These are phyloP conservation scores for Eupithecia pulchellata DNA, from an alignment of 2,888 invertebrate species.

Conservation along the genomic window DNA sequence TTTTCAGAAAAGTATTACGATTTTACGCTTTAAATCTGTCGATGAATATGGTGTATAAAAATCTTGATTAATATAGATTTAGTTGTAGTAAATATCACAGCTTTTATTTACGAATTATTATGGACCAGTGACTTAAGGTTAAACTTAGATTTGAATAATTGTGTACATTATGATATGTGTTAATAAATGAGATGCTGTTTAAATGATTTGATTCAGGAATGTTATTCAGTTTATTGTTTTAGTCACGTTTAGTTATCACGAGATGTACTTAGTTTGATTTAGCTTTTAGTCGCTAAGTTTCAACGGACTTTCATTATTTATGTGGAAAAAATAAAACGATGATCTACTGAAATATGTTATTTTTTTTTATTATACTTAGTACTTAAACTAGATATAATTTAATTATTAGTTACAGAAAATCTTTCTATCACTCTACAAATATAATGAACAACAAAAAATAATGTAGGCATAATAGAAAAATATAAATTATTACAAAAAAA, in stretches of 20 bases:
- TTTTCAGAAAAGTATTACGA: conserved; percentile 78
- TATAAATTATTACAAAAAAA: no score
- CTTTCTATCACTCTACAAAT: no score
- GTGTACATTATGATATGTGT: conserved; percentile 45
- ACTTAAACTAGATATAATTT: not conserved
- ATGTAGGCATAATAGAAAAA: not conserved
- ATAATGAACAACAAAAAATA: no score
- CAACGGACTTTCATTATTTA: conserved; percentile 78
- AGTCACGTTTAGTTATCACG: conserved; percentile 70
- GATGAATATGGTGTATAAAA: conserved; percentile 59
- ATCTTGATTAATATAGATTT: conserved; percentile 56
- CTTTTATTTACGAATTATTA: conserved; percentile 60
- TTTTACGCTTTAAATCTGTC: conserved; percentile 81
- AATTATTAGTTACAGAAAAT: not conserved
- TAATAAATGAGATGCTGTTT: not conserved
- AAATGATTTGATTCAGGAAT: conserved; percentile 5
- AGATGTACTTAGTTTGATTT: conserved; percentile 73
- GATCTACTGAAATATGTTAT: conserved; percentile 67
- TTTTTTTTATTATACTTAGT: conserved; percentile 55
- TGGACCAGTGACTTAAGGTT: conserved; percentile 56
- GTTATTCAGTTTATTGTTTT: conserved; percentile 53
- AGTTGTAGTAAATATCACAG: conserved; percentile 50
- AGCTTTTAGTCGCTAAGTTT: conserved; percentile 59
- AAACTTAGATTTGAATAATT: conserved; percentile 34
- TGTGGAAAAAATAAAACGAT: conserved; percentile 79